Percentiles rank a stretch among this genome's conserved stretches.
These are phyloP conservation scores for Sinodicranocentrus sp. DNA, from an alignment of 2,888 invertebrate species.

Conservation along the genomic window DNA sequence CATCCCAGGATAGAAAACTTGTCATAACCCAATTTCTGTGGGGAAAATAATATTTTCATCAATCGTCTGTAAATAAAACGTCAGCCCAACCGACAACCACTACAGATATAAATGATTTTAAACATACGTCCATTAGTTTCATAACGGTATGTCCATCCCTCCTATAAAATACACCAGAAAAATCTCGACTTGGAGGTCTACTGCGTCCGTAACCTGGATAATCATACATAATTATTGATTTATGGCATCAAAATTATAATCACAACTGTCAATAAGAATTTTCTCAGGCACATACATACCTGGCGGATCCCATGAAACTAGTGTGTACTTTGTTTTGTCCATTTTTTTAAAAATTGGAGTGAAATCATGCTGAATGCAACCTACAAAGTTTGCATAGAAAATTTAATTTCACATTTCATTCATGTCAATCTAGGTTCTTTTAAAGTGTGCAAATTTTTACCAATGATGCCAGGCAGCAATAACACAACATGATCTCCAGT, in stretches of 20 bases:
- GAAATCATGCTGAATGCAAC: conserved; percentile 54
- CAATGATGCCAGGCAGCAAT: conserved; percentile 89
- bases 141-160: conserved; percentile 86
- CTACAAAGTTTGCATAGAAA: too few relatives aligned
- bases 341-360: conserved; percentile 79
- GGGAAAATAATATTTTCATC: too few relatives aligned
- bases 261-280: conserved; percentile 7
- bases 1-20: conserved; percentile 91
- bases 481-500: conserved; percentile 80
- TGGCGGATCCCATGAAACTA: conserved; percentile 86
- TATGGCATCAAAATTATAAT: too few relatives aligned
- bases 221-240: too few relatives aligned
- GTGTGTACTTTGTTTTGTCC: conserved; percentile 82
- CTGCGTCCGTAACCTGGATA: conserved; percentile 89
- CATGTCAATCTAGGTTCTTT: too few relatives aligned
- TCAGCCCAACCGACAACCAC: neutral
- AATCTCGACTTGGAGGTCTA: conserved; percentile 86
- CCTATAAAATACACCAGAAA: conserved; percentile 85
- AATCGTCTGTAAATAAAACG: too few relatives aligned
- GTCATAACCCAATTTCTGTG: conserved; percentile 83
- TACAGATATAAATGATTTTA: too few relatives aligned
- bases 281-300: too few relatives aligned
- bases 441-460: conserved; percentile 77
- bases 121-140: conserved; percentile 84
- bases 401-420: too few relatives aligned